Base-by-base conservation (phyloP, 2,797 vertebrate genomes). In the Streptopelia turtur region DNA sequence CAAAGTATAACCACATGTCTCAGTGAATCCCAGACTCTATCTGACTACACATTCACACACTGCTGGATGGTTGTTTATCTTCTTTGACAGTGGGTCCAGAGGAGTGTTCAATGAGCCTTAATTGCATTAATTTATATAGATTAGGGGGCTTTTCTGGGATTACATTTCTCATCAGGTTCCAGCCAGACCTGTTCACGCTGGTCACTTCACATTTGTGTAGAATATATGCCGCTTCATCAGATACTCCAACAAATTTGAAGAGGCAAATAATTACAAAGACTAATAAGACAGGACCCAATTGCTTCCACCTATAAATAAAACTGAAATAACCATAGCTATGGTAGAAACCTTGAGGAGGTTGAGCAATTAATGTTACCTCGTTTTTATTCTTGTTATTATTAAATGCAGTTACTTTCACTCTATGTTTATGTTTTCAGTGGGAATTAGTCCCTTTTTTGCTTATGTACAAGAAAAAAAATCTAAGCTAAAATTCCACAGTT, bases 101-200 rank as follows among this genome's bases (percentile, higher is more conserved):
- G 53, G n/a, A 93, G 56, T n/a, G 49, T 66, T 88, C 9, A 2
- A 80, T 49, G 78, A 92, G 60, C 74, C 43, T 91, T 95, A 95
- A 97, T 97, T 89, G 86, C 15, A 2, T 91, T 95, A 95, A 96
- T 95, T 96, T 95, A 52, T 70, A 59, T 79, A 90, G 89, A 88
- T 30, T 5, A 1, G 13, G 85, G 53, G 53, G 18, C 50, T 83
- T 84, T 93, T 79, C 64, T 91, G 60, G 39, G 65, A 72, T 90
- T 70, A 71, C 27, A 61, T 91, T 82, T 87, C 81, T 88, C 76
- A 61, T 90, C 84, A 88, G 83, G 83, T 87, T 89, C 65, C 76
- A 94, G 82, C 14, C 79, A 91, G 49, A 87, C 50, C 78, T 78
- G 47, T 95, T 83, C 76, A 76, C 45, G 7, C 53, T 75, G 72